phyloP scores from a whole-genome alignment of 2,797 vertebrate genomes.

The Micropoecilia bifurca region DNA sequence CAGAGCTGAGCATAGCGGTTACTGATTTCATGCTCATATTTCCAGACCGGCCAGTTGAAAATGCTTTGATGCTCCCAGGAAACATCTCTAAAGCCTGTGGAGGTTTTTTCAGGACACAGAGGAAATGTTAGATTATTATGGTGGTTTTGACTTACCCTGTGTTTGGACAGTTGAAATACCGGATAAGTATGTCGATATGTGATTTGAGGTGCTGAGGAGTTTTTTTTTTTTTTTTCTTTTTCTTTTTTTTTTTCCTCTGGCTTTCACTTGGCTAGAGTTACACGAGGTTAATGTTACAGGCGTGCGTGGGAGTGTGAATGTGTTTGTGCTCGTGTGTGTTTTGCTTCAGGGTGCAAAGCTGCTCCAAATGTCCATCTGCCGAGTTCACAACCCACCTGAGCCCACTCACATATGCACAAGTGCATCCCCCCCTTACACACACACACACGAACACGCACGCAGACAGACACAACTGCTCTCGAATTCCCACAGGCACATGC shows the following conservation, averaged over 20 bases:
- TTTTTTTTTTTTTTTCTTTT: conserved; percentile 44
- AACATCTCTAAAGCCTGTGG: conserved; percentile 14
- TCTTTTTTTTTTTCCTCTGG: conserved; percentile 43
- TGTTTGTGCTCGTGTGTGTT: conserved; percentile 37
- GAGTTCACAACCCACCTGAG: conserved; percentile 79
- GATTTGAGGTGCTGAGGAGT: conserved; percentile 64
- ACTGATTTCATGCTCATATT: conserved; percentile 21
- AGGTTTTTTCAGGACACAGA: conserved; percentile 58
- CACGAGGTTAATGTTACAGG: conserved; percentile 74
- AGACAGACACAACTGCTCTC: conserved; percentile 17
- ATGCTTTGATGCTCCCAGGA: conserved; percentile 7
- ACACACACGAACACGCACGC: not conserved
- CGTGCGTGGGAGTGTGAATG: conserved; percentile 50
- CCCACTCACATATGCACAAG: conserved; percentile 64
- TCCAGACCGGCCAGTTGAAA: conserved; percentile 12
- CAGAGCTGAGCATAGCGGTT: not conserved
- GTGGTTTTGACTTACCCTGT: conserved; percentile 54
- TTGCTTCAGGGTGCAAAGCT: conserved; percentile 79
- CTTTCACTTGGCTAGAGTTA: conserved; percentile 59
- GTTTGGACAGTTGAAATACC: conserved; percentile 68
- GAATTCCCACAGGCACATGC: conserved; percentile 18
- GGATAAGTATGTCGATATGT: conserved; percentile 54
- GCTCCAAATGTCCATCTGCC: conserved; percentile 83
- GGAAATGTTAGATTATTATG: conserved; percentile 52
- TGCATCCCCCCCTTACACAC: not conserved